Evolutionary conservation across 2,113 vertebrate species (phyloP), one percentile per base, ranked within the genome.

Genomic region (Caloenas nicobarica): DNA sequence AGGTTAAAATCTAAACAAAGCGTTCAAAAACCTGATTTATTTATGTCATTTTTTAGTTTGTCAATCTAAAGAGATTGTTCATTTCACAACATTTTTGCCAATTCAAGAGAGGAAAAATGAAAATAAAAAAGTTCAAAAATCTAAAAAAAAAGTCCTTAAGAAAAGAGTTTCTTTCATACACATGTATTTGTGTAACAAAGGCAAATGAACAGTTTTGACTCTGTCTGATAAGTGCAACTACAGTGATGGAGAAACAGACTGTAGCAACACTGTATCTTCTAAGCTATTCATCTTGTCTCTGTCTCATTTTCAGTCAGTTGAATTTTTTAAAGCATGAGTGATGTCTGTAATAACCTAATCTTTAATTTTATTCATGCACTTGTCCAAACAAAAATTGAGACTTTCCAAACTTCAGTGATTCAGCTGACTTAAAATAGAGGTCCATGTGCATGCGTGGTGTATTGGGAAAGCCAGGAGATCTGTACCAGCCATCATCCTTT

Each of bases 291-390:
- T 95, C 88, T 56, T 92, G 29, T 92, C 54, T 88, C 74, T 88
- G 29, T 61, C 91, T 95, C 48, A 65, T 89, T 94, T 96, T 79
- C 54, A 94, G 77, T 31, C 74, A 88, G 31, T 61, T 66, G 77
- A 6, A 13, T 26, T 7, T 46, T 85, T 76, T 50, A 66, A 36
- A 76, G n/a, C 64, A 65, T 56, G 68, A 77, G n/a, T 92, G 80
- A 81, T n/a, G 19, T n/a, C 80, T 87, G 29, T 69, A 77, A 90
- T 90, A 96, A 88, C 61, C 44, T 81, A 85, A 54, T 70, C 69
- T 92, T 88, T 65, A 76, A 86, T 96, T 95, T 88, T 61, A 68
- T 89, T 86, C 61, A 69, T 81, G 53, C 50, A 57, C 38, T 93
- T 84, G 51, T 81, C 26, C 64, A 88, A 95, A 93, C 18, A 64